Evolutionary conservation across 2,888 invertebrate genomes (phyloP).

Genomic region (Argyresthia goedartella): DNA sequence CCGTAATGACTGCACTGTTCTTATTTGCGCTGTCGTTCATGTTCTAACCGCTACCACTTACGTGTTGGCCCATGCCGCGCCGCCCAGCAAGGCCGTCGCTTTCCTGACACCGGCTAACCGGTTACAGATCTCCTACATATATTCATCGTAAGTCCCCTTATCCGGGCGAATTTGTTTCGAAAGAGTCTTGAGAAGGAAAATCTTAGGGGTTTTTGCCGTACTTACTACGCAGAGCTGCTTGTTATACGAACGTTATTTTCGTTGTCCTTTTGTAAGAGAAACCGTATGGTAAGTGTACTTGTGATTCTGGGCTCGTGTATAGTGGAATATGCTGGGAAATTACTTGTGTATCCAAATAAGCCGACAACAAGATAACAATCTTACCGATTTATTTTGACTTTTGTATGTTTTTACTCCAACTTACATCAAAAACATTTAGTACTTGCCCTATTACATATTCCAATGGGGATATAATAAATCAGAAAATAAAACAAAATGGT

Average conservation of each 20-base stretch:
- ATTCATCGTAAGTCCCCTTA: slow-evolving; percentile 32
- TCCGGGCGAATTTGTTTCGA: slow-evolving; percentile 32
- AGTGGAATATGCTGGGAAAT: background rate
- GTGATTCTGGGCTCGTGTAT: background rate
- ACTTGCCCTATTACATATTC: too few relatives aligned
- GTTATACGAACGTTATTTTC: slow-evolving; percentile 2
- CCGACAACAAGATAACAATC: too few relatives aligned
- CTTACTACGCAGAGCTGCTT: slow-evolving; percentile 3
- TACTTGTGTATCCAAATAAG: too few relatives aligned
- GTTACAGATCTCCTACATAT: slow-evolving; percentile 34
- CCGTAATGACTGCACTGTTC: background rate
- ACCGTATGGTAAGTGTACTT: background rate
- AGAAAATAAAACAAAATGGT: too few relatives aligned
- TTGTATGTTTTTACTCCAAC: too few relatives aligned
- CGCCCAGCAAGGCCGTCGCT: slow-evolving; percentile 17
- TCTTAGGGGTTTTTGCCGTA: background rate
- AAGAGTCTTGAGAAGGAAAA: slow-evolving; percentile 17
- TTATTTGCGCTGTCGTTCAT: background rate
- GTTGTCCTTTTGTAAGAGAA: background rate
- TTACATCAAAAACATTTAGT: too few relatives aligned
- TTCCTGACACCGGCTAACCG: slow-evolving; percentile 26
- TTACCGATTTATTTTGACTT: too few relatives aligned
- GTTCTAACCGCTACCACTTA: background rate
- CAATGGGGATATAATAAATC: too few relatives aligned
- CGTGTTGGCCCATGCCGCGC: background rate